Conservation (phyloP, 2,113 vertebrate species). For the Oryzias melastigma region DNA sequence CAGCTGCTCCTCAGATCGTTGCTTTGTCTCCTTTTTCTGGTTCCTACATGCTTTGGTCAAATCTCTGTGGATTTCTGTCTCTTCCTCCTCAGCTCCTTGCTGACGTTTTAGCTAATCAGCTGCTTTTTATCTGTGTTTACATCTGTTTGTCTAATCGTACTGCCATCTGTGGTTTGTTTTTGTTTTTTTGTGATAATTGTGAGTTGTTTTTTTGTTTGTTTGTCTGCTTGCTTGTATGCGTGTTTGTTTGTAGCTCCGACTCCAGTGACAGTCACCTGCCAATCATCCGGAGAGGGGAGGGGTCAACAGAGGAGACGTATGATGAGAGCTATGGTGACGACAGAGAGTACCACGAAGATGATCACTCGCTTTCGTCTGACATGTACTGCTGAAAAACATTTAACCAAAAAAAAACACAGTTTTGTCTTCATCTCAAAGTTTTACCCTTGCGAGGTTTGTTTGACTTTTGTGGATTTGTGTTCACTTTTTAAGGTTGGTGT, state of each 20-base stretch:
- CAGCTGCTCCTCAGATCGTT: conserved; percentile 31
- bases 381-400: conserved; percentile 78
- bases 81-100: conserved; percentile 9
- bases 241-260: conserved; percentile 79
- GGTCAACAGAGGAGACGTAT: conserved; percentile 83
- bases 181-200: conserved; percentile 36
- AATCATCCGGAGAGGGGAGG: conserved; percentile 86
- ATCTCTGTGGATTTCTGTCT: conserved; percentile 28
- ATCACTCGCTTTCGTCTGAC: conserved; percentile 87
- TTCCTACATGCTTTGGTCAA: conserved; percentile 23
- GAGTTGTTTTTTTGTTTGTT: conserved; percentile 14
- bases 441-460: not conserved
- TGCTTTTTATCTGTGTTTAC: conserved; percentile 38
- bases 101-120: conserved; percentile 36
- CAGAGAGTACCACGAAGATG: conserved; percentile 83
- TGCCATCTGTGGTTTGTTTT: conserved; percentile 20
- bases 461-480: conserved; percentile 19
- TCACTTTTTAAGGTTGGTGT: conserved; percentile 80
- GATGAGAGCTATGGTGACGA: conserved; percentile 83
- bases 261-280: conserved; percentile 89
- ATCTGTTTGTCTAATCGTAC: conserved; percentile 39
- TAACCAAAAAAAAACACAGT: not conserved
- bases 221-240: conserved; percentile 24
- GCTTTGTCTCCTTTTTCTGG: conserved; percentile 1
- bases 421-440: conserved; percentile 4